Evolutionary conservation across 1,140 invertebrate species (phyloP).

Genomic region (Penaeus vannamei): DNA sequence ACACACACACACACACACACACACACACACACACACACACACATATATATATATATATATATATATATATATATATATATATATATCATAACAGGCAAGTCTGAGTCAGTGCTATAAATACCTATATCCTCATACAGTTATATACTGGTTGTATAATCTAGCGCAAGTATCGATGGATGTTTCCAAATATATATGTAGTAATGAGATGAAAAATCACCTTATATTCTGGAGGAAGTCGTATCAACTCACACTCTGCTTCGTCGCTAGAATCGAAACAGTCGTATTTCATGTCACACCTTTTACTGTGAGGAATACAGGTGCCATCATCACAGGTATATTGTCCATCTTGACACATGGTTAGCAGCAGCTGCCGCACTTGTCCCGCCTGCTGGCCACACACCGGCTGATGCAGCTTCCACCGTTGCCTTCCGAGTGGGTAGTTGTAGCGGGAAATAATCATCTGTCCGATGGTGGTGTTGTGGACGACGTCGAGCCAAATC

Average conservation of each 20-base stretch:
- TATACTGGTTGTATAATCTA: too few species aligned
- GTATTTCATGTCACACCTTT: constrained; percentile 77
- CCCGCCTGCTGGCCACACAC: constrained; percentile 45
- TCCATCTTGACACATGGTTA: constrained; percentile 48
- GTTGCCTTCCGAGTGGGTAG: constrained; percentile 51
- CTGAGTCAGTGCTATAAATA: too few species aligned
- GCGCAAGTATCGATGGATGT: too few species aligned
- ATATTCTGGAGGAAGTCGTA: constrained; percentile 53
- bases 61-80: too few species aligned
- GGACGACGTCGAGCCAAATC: constrained; percentile 39
- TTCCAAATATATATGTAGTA: too few species aligned
- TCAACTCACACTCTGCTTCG: constrained; percentile 76
- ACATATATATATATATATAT: too few species aligned
- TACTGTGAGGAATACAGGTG: constrained; percentile 72
- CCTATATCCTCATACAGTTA: too few species aligned
- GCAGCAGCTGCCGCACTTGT: constrained; percentile 18
- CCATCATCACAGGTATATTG: constrained; percentile 73
- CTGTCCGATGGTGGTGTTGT: neutral
- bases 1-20: too few species aligned
- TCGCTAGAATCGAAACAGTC: constrained; percentile 83
- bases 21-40: too few species aligned
- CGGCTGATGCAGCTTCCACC: constrained; percentile 41
- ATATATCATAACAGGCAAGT: too few species aligned
- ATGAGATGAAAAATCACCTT: constrained; percentile 33
- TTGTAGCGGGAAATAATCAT: constrained; percentile 41